These are phyloP conservation scores for Patella depressa DNA, from an alignment of 2,888 invertebrate species.

Conservation along the genomic window DNA sequence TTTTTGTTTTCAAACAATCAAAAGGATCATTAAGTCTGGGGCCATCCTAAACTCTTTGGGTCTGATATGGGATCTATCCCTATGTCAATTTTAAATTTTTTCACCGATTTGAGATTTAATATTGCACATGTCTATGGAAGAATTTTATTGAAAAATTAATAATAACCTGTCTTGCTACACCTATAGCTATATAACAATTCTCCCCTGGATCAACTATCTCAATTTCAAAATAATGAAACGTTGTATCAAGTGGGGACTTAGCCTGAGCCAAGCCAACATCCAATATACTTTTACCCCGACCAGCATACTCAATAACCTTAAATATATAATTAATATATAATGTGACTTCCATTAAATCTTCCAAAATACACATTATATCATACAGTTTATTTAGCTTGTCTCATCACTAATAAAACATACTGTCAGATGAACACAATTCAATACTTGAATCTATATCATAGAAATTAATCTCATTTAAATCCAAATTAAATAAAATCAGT, in stretches of 20 bases:
- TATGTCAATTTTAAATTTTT: too few species aligned
- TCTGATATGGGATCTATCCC: too few species aligned
- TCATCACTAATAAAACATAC: neutral
- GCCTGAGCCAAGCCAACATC: slow-evolving; percentile 75
- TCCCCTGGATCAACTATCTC: slow-evolving; percentile 75
- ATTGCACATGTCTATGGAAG: neutral
- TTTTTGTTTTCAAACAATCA: too few species aligned
- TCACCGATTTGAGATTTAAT: too few species aligned
- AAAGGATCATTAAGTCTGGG: neutral
- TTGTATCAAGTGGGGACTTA: slow-evolving; percentile 73
- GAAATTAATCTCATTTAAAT: too few species aligned
- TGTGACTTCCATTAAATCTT: too few species aligned
- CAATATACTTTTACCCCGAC: slow-evolving; percentile 73
- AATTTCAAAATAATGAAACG: slow-evolving; percentile 75
- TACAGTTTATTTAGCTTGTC: neutral
- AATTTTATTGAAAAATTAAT: neutral
- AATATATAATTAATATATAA: slow-evolving; percentile 28
- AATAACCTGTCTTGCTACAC: slow-evolving; percentile 73
- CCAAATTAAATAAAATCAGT: too few species aligned
- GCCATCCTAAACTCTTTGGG: too few species aligned
- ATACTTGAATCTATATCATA: too few species aligned
- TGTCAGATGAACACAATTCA: too few species aligned
- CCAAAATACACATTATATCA: neutral
- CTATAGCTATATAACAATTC: slow-evolving; percentile 75
- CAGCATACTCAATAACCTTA: slow-evolving; percentile 74